Evolutionary conservation across 2,888 invertebrate genomes (phyloP).

Genomic region (Saturnia pavonia): DNA sequence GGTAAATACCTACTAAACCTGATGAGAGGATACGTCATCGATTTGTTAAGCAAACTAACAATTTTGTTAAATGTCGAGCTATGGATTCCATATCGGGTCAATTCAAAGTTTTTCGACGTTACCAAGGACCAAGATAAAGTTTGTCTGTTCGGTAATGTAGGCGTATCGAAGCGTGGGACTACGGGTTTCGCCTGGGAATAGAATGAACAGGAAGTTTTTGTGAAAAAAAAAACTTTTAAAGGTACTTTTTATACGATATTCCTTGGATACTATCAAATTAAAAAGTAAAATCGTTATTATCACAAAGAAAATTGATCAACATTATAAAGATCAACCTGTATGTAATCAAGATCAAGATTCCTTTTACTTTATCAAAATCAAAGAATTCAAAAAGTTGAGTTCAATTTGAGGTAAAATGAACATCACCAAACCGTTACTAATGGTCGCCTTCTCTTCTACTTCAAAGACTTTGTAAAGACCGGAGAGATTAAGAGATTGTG

Average conservation of each 20-base stretch:
- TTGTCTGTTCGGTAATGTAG: slow-evolving; percentile 15
- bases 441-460: not conserved
- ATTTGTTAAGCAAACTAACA: slow-evolving; percentile 6
- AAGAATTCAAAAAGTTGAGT: not conserved
- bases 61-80: slow-evolving; percentile 9
- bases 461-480: not conserved
- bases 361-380: not conserved
- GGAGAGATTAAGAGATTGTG: not conserved
- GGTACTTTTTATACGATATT: not conserved
- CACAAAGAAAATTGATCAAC: not conserved
- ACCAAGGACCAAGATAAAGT: slow-evolving; percentile 16
- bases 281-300: too few relatives aligned
- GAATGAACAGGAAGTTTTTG: slow-evolving; percentile 10
- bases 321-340: not conserved
- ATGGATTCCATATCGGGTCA: slow-evolving; percentile 10
- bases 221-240: slow-evolving; percentile 11
- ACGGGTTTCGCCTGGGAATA: slow-evolving; percentile 2
- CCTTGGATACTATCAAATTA: not conserved
- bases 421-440: not conserved
- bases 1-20: not conserved
- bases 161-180: slow-evolving; percentile 17
- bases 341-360: not conserved
- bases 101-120: slow-evolving; percentile 15
- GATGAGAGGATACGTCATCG: not conserved
- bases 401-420: not conserved